Conservation (phyloP, 1,140 invertebrate species). For the Diploscapter pachys region DNA sequence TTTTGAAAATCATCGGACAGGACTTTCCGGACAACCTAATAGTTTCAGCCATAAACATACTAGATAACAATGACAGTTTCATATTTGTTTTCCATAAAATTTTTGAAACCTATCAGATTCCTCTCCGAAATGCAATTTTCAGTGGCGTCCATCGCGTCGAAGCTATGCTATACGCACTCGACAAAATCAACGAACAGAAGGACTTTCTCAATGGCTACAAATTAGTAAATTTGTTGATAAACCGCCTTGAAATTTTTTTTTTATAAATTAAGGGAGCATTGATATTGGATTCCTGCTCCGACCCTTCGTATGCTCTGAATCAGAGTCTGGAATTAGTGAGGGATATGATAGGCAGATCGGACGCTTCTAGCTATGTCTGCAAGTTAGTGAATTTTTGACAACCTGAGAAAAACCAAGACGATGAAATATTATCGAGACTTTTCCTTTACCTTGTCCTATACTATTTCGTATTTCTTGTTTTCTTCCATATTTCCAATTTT, state of each 20-base stretch:
- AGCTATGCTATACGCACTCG: slow-evolving; percentile 77
- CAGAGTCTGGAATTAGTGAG: slow-evolving; percentile 76
- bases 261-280: slow-evolving; percentile 71
- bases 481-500: too few relatives aligned
- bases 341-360: slow-evolving; percentile 61
- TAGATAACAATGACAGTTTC: too few relatives aligned
- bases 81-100: too few relatives aligned
- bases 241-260: slow-evolving; percentile 41
- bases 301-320: slow-evolving; percentile 77
- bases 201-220: slow-evolving; percentile 62
- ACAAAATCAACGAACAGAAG: slow-evolving; percentile 70
- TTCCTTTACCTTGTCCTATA: too few relatives aligned
- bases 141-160: slow-evolving; percentile 75
- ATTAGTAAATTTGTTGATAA: slow-evolving; percentile 34
- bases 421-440: too few relatives aligned
- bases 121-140: slow-evolving; percentile 40
- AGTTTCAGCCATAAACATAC: too few relatives aligned
- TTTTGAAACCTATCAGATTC: too few relatives aligned
- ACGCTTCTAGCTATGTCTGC: slow-evolving; percentile 53
- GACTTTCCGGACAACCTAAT: too few relatives aligned
- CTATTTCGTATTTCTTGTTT: too few relatives aligned
- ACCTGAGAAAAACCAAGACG: too few relatives aligned
- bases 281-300: slow-evolving; percentile 76
- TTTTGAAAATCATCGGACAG: too few relatives aligned
- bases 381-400: too few relatives aligned